Conservation (phyloP, 1,140 invertebrate species). For the Papilio polyxenes region DNA sequence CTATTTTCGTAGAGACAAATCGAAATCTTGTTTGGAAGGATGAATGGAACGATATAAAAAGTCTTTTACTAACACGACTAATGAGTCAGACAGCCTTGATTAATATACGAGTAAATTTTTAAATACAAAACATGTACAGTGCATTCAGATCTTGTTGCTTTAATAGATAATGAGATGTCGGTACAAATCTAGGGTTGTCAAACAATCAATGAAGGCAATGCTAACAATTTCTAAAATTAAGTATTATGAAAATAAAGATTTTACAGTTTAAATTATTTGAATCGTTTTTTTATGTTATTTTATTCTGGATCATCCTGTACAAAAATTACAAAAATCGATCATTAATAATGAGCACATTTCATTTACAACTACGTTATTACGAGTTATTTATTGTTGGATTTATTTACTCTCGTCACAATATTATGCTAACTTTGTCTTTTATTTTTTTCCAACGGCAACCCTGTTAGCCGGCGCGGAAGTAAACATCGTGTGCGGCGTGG, state of each 20-base stretch:
- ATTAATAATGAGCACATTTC: too few species aligned
- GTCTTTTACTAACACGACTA: neutral
- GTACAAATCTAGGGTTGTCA: neutral
- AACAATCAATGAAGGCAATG: neutral
- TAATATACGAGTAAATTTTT: neutral
- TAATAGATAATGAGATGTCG: constrained; percentile 18
- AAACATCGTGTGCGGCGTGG: constrained; percentile 32
- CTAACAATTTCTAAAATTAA: neutral
- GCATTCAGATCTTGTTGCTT: neutral
- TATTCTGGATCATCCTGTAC: too few species aligned
- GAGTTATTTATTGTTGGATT: too few species aligned
- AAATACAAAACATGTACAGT: neutral
- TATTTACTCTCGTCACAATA: too few species aligned
- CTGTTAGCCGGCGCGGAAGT: constrained; percentile 24
- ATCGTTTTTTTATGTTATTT: too few species aligned
- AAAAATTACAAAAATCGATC: too few species aligned
- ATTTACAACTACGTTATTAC: too few species aligned
- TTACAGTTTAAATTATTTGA: too few species aligned
- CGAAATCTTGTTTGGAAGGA: too few species aligned
- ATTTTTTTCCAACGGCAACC: neutral
- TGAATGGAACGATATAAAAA: neutral
- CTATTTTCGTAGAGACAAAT: too few species aligned
- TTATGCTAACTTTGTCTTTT: neutral
- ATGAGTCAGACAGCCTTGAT: neutral
- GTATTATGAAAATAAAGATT: too few species aligned